Percentiles rank a stretch among this genome's conserved stretches.
Conservation (phyloP, 2,888 invertebrate genomes). For the Augochlorella aurata region DNA sequence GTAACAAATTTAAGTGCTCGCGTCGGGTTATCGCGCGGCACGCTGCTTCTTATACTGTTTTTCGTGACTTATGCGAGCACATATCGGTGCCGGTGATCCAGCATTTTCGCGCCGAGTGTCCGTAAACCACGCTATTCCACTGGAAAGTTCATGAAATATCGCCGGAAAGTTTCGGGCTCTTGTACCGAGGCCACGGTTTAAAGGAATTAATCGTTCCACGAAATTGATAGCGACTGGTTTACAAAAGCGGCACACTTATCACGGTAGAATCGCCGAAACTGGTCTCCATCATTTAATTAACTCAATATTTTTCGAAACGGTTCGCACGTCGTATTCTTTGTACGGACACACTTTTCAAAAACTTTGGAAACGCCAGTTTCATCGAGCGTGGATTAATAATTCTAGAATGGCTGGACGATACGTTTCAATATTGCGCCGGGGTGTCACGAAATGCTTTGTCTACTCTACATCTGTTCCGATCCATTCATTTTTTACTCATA, state of each 20-base stretch:
- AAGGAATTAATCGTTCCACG: conserved; percentile 22
- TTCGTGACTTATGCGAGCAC: conserved; percentile 41
- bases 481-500: too few species aligned
- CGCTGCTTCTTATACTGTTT: conserved; percentile 37
- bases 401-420: neutral
- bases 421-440: neutral
- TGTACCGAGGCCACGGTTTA: neutral
- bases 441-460: too few species aligned
- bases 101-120: conserved; percentile 48
- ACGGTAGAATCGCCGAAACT: neutral
- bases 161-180: conserved; percentile 21
- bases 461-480: too few species aligned
- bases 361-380: neutral
- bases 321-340: too few species aligned
- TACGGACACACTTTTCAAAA: neutral
- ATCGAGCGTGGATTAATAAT: neutral
- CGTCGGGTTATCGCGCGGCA: conserved; percentile 28
- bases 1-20: conserved; percentile 24
- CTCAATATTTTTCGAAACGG: neutral
- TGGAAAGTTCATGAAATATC: conserved; percentile 46
- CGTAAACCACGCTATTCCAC: conserved; percentile 37
- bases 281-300: neutral
- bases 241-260: neutral
- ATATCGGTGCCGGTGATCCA: conserved; percentile 41
- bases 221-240: conserved; percentile 21